phyloP scores from a whole-genome alignment of 1,140 invertebrate species.

The Drosophila oshimai region DNA sequence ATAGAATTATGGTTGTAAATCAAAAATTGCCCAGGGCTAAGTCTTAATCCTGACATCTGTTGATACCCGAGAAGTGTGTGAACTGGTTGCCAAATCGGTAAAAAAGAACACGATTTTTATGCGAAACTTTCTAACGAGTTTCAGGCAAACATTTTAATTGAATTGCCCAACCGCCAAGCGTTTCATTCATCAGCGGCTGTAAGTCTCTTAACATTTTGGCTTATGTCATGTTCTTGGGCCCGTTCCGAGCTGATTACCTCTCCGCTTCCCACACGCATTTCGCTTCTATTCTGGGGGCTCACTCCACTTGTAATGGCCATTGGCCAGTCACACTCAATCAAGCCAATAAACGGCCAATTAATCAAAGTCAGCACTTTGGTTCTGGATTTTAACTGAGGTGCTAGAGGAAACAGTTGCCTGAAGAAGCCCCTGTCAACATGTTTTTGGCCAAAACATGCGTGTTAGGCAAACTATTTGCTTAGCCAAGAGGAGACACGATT shows the following conservation, averaged over 20 bases:
- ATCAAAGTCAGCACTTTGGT: conserved; percentile 50
- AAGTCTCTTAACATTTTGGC: conserved; percentile 61
- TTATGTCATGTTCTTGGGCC: conserved; percentile 65
- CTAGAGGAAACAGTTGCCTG: conserved; percentile 1
- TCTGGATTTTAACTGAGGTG: not conserved
- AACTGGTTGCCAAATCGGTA: conserved; percentile 27
- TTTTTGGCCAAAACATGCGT: conserved; percentile 18
- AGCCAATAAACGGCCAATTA: conserved; percentile 67
- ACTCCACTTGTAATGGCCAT: conserved; percentile 46
- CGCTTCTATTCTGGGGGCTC: not conserved
- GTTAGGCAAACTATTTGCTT: not conserved
- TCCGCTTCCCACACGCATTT: conserved; percentile 40
- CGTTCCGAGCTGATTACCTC: conserved; percentile 43
- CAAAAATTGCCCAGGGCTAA: not conserved
- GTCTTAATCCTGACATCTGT: conserved; percentile 17
- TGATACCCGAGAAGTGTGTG: conserved; percentile 38
- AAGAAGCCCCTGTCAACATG: conserved; percentile 24
- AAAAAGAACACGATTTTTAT: conserved; percentile 22
- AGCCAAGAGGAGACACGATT: conserved; percentile 25
- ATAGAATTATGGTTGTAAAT: not conserved
- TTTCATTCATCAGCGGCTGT: conserved; percentile 34
- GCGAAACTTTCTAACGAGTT: conserved; percentile 46
- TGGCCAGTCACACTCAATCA: conserved; percentile 37
- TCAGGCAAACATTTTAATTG: conserved; percentile 49
- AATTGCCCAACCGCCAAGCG: conserved; percentile 20